Conservation (phyloP, 64 coral and sea anemone species). For the Porites australiensis region DNA sequence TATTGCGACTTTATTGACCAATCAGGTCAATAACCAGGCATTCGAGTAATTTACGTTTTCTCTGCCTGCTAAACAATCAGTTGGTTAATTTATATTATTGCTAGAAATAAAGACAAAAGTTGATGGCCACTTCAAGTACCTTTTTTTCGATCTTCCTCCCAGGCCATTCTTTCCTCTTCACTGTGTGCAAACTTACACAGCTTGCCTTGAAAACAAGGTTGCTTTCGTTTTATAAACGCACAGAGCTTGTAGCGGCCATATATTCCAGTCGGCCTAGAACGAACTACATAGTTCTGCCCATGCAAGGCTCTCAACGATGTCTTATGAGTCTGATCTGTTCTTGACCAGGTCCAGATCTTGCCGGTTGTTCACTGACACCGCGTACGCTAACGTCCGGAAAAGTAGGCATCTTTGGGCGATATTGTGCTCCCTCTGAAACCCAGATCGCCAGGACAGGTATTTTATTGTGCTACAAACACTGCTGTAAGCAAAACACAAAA, state of each 20-base stretch:
- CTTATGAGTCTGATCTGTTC: not conserved
- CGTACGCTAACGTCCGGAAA: not conserved
- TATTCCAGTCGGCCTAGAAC: not conserved
- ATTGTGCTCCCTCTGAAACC: not conserved
- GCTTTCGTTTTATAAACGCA: no score
- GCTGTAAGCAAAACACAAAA: not conserved
- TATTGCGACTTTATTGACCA: no score
- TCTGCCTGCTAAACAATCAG: no score
- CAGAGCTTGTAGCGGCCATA: not conserved
- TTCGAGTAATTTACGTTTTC: no score
- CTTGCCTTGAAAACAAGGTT: conserved; percentile 2
- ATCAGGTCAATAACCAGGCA: no score
- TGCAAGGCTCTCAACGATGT: no score
- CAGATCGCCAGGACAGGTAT: conserved; percentile 14
- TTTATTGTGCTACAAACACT: conserved; percentile 9
- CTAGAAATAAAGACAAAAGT: no score
- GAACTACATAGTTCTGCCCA: not conserved
- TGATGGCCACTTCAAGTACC: not conserved
- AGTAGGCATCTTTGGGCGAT: conserved; percentile 2
- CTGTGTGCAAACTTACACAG: not conserved
- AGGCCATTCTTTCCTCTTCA: not conserved
- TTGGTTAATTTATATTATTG: no score
- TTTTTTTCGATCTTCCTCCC: not conserved
- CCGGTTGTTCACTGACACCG: not conserved
- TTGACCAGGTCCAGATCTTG: not conserved